phyloP scores from a whole-genome alignment of 30 jellyfish, hydroid and myxozoan species.

The Hydra vulgaris region DNA sequence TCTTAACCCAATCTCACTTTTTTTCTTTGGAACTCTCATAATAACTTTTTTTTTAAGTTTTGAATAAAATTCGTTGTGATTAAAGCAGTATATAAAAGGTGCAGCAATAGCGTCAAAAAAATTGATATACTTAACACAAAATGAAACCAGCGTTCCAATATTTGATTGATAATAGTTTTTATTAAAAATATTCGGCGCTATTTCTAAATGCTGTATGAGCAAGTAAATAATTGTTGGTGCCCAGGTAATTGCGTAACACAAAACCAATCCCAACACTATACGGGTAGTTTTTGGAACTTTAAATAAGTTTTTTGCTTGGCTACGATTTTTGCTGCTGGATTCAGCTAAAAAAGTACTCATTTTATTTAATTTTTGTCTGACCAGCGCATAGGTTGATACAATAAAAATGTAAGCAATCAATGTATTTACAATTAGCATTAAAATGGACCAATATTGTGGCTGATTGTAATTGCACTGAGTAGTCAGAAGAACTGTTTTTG shows the following conservation, averaged over 20 bases:
- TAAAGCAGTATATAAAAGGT: slow-evolving; percentile 26
- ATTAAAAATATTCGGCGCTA: background rate
- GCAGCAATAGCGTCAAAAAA: slow-evolving; percentile 31
- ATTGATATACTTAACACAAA: slow-evolving; percentile 18
- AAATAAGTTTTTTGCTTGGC: background rate
- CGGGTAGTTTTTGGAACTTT: slow-evolving; percentile 6
- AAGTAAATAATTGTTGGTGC: slow-evolving; percentile 31
- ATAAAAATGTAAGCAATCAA: slow-evolving; percentile 7
- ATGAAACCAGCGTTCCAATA: slow-evolving; percentile 9
- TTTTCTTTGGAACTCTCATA: too few species aligned
- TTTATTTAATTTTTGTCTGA: background rate
- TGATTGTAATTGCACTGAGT: slow-evolving; percentile 23
- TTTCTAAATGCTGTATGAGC: background rate
- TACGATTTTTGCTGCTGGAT: background rate
- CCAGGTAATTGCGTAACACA: slow-evolving; percentile 18
- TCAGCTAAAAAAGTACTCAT: background rate
- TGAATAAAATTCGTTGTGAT: slow-evolving; percentile 8
- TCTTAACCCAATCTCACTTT: too few species aligned
- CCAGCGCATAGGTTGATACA: background rate
- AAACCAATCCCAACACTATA: slow-evolving; percentile 9
- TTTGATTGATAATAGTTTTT: slow-evolving; percentile 3
- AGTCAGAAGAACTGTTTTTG: background rate
- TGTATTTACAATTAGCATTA: slow-evolving; percentile 22
- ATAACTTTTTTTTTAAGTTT: background rate
- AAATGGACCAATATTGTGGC: slow-evolving; percentile 24